Conservation (phyloP, 2,888 invertebrate genomes). For the Lasioglossum marginatum region DNA sequence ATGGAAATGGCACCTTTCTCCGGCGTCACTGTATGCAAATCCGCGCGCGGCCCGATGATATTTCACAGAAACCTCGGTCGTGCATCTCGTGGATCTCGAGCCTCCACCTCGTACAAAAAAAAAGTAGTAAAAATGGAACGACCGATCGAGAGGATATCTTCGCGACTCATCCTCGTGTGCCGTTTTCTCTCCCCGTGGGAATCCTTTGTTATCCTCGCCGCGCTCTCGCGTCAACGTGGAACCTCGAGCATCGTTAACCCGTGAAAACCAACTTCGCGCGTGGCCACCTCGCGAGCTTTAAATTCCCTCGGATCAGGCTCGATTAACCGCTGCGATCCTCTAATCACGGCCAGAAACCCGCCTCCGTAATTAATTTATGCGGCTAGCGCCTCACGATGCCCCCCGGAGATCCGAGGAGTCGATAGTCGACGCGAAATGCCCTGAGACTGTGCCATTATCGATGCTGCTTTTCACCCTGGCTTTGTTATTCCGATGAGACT, state of each 20-base stretch:
- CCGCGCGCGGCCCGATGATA: conserved; percentile 40
- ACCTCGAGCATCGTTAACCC: conserved; percentile 20
- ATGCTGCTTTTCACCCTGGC: background rate
- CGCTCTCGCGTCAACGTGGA: conserved; percentile 2
- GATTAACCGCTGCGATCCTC: conserved; percentile 48
- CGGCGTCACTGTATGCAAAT: conserved; percentile 56
- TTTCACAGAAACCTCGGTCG: conserved; percentile 58
- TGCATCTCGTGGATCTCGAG: conserved; percentile 53
- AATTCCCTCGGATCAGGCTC: background rate
- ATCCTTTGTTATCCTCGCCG: conserved; percentile 18
- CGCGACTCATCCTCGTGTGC: conserved; percentile 17
- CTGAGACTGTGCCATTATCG: background rate
- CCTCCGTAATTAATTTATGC: conserved; percentile 72
- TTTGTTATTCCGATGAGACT: background rate
- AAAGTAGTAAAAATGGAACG: conserved; percentile 58
- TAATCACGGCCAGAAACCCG: conserved; percentile 59
- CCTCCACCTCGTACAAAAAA: background rate
- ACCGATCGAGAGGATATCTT: conserved; percentile 10
- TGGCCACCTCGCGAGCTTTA: background rate
- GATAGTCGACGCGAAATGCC: conserved; percentile 61
- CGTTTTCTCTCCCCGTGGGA: conserved; percentile 51
- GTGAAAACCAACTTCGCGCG: background rate
- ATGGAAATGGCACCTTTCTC: conserved; percentile 57
- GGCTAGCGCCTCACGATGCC: conserved; percentile 64
- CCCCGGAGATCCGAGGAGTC: conserved; percentile 70